phyloP scores from a whole-genome alignment of 1,140 invertebrate genomes.

The Spodoptera litura region DNA sequence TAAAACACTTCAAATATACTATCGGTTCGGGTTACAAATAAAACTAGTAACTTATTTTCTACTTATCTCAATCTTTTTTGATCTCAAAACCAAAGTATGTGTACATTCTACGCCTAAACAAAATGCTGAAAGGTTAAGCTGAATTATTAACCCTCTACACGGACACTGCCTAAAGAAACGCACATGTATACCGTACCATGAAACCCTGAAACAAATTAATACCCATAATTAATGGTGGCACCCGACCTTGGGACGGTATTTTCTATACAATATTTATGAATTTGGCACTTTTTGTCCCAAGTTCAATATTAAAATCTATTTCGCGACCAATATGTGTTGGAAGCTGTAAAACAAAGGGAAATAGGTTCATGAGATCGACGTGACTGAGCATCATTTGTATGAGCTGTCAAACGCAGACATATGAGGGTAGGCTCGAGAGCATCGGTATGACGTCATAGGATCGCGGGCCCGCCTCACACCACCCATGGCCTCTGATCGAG shows the following conservation, averaged over 20 bases:
- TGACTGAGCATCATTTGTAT: slow-evolving; percentile 52
- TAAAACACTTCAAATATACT: neutral
- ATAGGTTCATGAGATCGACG: slow-evolving; percentile 46
- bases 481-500: slow-evolving; percentile 31
- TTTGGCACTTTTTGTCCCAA: slow-evolving; percentile 26
- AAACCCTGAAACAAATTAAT: slow-evolving; percentile 37
- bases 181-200: neutral
- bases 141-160: slow-evolving; percentile 26
- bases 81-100: neutral
- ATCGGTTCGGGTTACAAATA: no score
- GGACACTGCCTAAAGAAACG: neutral
- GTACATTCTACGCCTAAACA: slow-evolving; percentile 18
- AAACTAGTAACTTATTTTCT: no score
- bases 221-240: slow-evolving; percentile 34
- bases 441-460: slow-evolving; percentile 48
- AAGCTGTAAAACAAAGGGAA: slow-evolving; percentile 48
- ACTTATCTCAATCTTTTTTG: neutral
- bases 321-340: slow-evolving; percentile 20
- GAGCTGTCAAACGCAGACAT: slow-evolving; percentile 54
- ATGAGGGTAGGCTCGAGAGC: slow-evolving; percentile 54
- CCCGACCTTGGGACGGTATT: slow-evolving; percentile 25
- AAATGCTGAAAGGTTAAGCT: slow-evolving; percentile 19
- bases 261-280: slow-evolving; percentile 27
- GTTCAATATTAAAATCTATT: slow-evolving; percentile 28
- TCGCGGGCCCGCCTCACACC: slow-evolving; percentile 33